A percentile compares a stretch with the other conserved stretches of the same genome.
Conservation (phyloP, 2,888 invertebrate genomes). For the Pemphredon lugubris region DNA sequence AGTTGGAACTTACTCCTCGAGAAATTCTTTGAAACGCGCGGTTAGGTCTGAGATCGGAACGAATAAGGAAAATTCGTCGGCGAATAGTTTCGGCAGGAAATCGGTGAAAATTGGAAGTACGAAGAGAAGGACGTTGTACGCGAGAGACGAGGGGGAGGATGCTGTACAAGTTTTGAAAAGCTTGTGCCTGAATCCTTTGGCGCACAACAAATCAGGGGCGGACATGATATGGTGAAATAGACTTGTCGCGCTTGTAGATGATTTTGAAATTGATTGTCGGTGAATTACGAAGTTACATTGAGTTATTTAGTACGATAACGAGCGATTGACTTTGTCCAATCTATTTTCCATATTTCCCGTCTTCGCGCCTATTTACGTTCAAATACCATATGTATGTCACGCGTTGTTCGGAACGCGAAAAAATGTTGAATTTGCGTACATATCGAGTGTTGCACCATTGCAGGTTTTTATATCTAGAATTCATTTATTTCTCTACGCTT, state of each 20-base stretch:
- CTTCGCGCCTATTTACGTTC: too few relatives aligned
- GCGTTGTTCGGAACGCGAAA: too few relatives aligned
- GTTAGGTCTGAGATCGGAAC: slow-evolving; percentile 16
- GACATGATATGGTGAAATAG: slow-evolving; percentile 77
- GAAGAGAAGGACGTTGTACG: slow-evolving; percentile 77
- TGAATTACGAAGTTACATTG: background rate
- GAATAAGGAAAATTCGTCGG: slow-evolving; percentile 44
- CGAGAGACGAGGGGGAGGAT: slow-evolving; percentile 76
- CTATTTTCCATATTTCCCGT: too few relatives aligned
- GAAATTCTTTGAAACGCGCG: slow-evolving; percentile 40
- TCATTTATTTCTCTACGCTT: too few relatives aligned
- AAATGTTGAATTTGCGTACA: too few relatives aligned
- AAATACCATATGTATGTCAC: too few relatives aligned
- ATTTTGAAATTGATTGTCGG: background rate
- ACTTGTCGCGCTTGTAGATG: background rate
- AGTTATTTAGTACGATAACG: background rate
- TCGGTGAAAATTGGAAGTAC: slow-evolving; percentile 42
- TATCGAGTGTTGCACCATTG: background rate
- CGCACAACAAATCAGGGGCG: slow-evolving; percentile 70
- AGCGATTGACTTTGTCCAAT: too few relatives aligned
- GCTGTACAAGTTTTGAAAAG: slow-evolving; percentile 73
- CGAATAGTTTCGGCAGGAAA: slow-evolving; percentile 30
- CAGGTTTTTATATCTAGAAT: background rate
- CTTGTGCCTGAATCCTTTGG: slow-evolving; percentile 77
- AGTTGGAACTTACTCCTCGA: slow-evolving; percentile 59